Evolutionary conservation across 2,113 vertebrate genomes (phyloP).

Genomic region (Apteryx owenii): DNA sequence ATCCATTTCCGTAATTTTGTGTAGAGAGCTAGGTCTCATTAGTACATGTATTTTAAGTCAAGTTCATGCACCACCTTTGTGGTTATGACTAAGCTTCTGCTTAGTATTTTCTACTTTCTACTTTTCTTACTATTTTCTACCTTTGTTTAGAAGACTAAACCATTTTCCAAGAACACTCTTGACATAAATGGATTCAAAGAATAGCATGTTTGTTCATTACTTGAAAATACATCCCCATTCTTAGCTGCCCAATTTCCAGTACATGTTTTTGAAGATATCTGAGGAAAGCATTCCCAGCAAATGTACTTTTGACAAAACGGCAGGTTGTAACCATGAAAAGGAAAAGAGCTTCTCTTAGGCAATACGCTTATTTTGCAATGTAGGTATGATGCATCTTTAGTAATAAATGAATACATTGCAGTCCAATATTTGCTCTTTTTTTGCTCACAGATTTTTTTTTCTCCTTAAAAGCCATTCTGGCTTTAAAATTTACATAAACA

Average conservation of each 20-base stretch:
- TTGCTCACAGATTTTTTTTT: neutral
- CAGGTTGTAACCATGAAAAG: neutral
- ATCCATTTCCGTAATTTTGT: neutral
- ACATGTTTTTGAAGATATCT: neutral
- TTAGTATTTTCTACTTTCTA: neutral
- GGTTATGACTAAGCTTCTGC: neutral
- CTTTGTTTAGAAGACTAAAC: neutral
- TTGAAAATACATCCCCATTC: neutral
- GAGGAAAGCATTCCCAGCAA: neutral
- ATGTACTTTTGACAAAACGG: neutral
- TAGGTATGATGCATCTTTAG: neutral
- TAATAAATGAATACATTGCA: neutral
- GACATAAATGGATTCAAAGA: neutral
- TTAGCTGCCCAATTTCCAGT: neutral
- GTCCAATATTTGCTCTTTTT: neutral
- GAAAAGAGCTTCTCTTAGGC: neutral
- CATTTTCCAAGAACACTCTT: neutral
- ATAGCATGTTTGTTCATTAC: neutral
- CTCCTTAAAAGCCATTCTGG: neutral
- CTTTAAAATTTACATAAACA: neutral
- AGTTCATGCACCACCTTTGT: neutral
- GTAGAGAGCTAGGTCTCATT: neutral
- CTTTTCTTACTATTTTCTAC: neutral
- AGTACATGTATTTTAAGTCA: rapidly evolving
- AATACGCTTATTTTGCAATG: neutral